Evolutionary conservation across 2,888 invertebrate genomes (phyloP), one percentile per base, ranked within the genome.

Genomic region (Nemotelus nigrinus): DNA sequence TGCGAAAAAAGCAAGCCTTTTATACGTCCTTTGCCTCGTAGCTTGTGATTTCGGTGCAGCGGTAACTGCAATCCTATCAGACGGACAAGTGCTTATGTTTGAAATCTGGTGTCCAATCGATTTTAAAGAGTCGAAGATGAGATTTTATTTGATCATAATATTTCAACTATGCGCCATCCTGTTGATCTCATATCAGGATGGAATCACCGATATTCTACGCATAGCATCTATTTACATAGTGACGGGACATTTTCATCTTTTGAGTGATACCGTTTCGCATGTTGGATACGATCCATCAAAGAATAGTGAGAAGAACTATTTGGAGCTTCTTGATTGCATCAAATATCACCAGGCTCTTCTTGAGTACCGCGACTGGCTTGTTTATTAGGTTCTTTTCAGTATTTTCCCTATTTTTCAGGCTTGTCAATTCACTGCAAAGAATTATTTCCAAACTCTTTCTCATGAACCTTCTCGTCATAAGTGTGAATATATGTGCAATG

Each of bases 171-270:
- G 48, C 6, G 50, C 50, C 25, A 7, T 68, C 7, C 53, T 48
- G 8, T 8, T 41, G 48, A 5, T 68, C 6, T 25, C 39, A 50
- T 50, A n/a, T 50, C 50, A 68, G 25, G 50, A 50, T 10, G 68
- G 68, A 8, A 50, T 68, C n/a, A 68, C 39, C 10, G 68, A 68
- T 68, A 68, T 68, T 50, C 53, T 68, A 39, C 68, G 68, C 3
- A 50, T 68, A 3, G 25, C 39, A 3, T 50, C 5, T 41, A 50
- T 68, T 39, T 68, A 68, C 39, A 41, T 53, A 7, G 39, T 68
- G 39, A 39, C 48, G 4, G 68, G 50, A 50, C 68, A 68, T 6
- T 41, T 68, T 8, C 50, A 53, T 50, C 39, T 50, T 3, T 44
- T 68, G 45, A 53, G 68, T 25, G 2, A 1, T 41, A 48, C 41